Evolutionary conservation across 1,140 invertebrate genomes (phyloP).

Genomic region (Zaprionus capensis): DNA sequence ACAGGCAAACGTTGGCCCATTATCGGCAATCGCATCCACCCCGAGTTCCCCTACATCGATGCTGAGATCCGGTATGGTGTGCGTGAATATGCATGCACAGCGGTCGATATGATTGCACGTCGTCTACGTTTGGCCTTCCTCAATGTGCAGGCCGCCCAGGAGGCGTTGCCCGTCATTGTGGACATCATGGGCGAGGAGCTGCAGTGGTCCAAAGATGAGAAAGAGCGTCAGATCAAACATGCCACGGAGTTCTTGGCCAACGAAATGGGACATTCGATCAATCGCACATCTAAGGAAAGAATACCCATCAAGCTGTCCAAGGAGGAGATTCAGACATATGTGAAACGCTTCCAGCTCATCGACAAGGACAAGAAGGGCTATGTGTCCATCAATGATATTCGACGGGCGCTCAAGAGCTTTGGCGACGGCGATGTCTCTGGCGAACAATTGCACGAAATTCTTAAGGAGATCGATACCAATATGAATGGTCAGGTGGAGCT

Average conservation of each 20-base stretch:
- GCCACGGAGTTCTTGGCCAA: slow-evolving; percentile 94
- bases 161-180: slow-evolving; percentile 95
- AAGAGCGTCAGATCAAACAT: slow-evolving; percentile 90
- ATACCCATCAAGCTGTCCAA: slow-evolving; percentile 97
- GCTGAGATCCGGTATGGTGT: slow-evolving; percentile 98
- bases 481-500: slow-evolving; percentile 99
- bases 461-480: slow-evolving; percentile 99
- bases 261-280: slow-evolving; percentile 99
- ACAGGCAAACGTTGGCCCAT: slow-evolving; percentile 99
- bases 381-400: slow-evolving; percentile 98
- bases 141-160: slow-evolving; percentile 98
- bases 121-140: slow-evolving; percentile 97
- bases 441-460: slow-evolving; percentile 98
- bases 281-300: slow-evolving; percentile 93
- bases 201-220: slow-evolving; percentile 94
- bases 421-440: slow-evolving; percentile 95
- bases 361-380: slow-evolving; percentile 99
- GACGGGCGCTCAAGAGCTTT: slow-evolving; percentile 95
- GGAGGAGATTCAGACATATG: slow-evolving; percentile 97
- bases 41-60: slow-evolving; percentile 99
- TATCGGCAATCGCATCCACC: slow-evolving; percentile 97
- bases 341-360: slow-evolving; percentile 97
- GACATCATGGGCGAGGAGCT: slow-evolving; percentile 99
- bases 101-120: slow-evolving; percentile 98
- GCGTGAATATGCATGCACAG: slow-evolving; percentile 97